Percentiles rank a stretch among this genome's conserved stretches.
Evolutionary conservation across 2,113 vertebrate species (phyloP).

Genomic region (Hylia prasina): DNA sequence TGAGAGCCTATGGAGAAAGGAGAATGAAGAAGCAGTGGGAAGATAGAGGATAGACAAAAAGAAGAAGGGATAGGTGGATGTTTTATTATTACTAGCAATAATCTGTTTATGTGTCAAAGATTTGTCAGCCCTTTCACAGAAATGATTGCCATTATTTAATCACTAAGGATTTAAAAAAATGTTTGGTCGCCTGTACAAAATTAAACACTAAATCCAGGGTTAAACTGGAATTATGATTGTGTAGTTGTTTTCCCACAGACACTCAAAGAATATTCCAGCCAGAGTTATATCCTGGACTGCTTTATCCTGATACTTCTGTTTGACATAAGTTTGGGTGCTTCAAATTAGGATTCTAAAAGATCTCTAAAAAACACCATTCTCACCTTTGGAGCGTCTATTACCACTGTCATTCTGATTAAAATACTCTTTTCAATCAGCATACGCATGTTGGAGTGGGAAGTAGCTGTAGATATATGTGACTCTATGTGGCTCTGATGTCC

Average conservation of each 20-base stretch:
- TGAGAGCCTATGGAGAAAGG: conserved; percentile 28
- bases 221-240: background rate
- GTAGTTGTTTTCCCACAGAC: background rate
- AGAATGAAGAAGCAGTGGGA: background rate
- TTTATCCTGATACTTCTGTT: background rate
- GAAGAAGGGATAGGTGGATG: background rate
- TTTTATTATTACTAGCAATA: background rate
- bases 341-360: background rate
- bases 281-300: background rate
- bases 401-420: background rate
- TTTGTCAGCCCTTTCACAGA: background rate
- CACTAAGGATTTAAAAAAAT: background rate
- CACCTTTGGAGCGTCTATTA: background rate
- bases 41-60: background rate
- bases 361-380: fast-evolving
- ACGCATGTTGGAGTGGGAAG: background rate
- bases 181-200: background rate
- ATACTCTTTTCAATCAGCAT: background rate
- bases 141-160: background rate
- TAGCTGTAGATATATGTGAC: background rate
- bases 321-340: background rate
- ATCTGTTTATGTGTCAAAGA: background rate
- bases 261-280: background rate
- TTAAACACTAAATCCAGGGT: background rate
- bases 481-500: background rate